Evolutionary conservation across 2,113 vertebrate species (phyloP).

Genomic region (Morphnarchus princeps): DNA sequence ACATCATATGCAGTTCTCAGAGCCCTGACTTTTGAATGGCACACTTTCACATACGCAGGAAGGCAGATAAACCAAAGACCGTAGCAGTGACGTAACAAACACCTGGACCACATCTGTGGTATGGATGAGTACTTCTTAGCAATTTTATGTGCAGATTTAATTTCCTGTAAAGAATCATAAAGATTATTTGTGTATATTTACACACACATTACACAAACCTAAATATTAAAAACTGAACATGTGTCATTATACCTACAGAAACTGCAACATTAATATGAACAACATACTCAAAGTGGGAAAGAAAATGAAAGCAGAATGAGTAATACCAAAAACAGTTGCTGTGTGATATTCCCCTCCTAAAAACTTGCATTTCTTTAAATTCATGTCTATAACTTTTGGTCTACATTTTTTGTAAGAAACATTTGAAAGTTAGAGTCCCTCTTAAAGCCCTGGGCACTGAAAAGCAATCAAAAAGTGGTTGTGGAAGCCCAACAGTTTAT

Average conservation of each 20-base stretch:
- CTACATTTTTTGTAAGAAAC: background rate
- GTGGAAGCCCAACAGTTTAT: background rate
- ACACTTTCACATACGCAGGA: conserved; percentile 87
- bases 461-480: background rate
- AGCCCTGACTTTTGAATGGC: conserved; percentile 94
- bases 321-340: background rate
- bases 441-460: background rate
- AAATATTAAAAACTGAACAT: background rate
- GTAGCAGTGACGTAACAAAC: conserved; percentile 91
- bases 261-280: background rate
- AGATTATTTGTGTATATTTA: background rate
- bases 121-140: conserved; percentile 92
- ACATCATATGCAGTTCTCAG: conserved; percentile 92
- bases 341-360: background rate
- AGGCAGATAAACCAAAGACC: conserved; percentile 99
- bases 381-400: background rate
- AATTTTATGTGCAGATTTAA: conserved; percentile 92
- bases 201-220: background rate
- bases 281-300: background rate
- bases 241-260: background rate
- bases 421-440: background rate
- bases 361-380: background rate
- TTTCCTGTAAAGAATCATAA: conserved; percentile 80
- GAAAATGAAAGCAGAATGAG: background rate
- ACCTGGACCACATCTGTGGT: conserved; percentile 98